Evolutionary conservation across 2,797 vertebrate species (phyloP).

Genomic region (Periophthalmus magnuspinnatus): DNA sequence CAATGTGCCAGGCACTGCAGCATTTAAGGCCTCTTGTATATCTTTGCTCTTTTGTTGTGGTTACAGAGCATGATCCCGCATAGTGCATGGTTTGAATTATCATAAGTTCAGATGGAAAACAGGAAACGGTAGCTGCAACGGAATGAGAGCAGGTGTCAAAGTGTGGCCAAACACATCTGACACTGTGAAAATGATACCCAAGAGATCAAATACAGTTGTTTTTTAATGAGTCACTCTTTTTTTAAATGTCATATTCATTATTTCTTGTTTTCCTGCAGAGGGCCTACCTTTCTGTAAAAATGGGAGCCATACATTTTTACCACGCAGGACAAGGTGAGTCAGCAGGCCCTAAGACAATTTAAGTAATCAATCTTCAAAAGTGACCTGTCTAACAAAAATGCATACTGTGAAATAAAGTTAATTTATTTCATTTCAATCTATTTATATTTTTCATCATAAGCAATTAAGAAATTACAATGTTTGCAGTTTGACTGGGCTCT

Average conservation of each 20-base stretch:
- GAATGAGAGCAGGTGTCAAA: constrained; percentile 8
- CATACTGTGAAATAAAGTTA: neutral
- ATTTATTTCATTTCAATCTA: no score
- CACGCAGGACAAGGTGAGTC: constrained; percentile 82
- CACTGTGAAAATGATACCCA: neutral
- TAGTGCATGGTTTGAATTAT: constrained; percentile 37
- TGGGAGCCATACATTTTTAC: constrained; percentile 74
- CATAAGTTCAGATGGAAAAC: constrained; percentile 51
- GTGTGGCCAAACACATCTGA: constrained; percentile 20
- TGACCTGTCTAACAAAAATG: neutral
- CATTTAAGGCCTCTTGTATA: constrained; percentile 29
- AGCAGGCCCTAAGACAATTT: constrained; percentile 7
- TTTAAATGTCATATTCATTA: constrained; percentile 9
- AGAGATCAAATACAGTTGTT: constrained; percentile 18
- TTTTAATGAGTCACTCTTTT: neutral
- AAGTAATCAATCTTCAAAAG: neutral
- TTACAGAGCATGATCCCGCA: constrained; percentile 44
- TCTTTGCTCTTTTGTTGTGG: constrained; percentile 35
- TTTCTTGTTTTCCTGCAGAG: constrained; percentile 66
- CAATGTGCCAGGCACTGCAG: neutral
- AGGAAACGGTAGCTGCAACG: constrained; percentile 44
- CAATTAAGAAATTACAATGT: no score
- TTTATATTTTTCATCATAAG: neutral
- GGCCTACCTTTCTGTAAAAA: constrained; percentile 80
- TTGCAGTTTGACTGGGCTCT: no score